These are phyloP conservation scores for Corythornis leucogaster DNA, from an alignment of 2,797 vertebrate species.

Conservation along the genomic window DNA sequence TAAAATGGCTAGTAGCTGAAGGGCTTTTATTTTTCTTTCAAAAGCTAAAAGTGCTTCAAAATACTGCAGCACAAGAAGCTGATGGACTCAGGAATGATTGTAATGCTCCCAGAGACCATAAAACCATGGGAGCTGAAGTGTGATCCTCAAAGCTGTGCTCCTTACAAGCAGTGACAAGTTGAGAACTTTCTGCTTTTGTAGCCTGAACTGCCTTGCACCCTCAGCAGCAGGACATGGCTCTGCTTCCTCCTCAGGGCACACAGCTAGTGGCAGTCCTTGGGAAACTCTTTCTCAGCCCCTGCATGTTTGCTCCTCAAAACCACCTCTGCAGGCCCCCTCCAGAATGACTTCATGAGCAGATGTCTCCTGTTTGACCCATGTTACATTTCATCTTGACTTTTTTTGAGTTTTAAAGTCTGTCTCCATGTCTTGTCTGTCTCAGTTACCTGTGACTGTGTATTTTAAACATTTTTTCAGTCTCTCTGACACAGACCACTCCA, in stretches of 20 bases:
- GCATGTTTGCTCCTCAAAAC: background rate
- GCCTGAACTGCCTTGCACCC: background rate
- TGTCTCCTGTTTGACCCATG: accelerated
- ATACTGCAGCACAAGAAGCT: background rate
- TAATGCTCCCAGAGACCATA: background rate
- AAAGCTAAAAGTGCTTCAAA: background rate
- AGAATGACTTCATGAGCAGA: background rate
- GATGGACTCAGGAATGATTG: background rate
- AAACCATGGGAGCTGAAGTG: background rate
- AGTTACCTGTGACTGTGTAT: background rate
- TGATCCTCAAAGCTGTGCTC: background rate
- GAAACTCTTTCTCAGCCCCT: background rate
- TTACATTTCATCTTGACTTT: background rate
- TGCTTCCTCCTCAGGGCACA: accelerated
- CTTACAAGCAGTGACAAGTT: background rate
- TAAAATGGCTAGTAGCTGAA: background rate
- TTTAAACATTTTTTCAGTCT: background rate
- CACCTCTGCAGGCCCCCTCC: background rate
- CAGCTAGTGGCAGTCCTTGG: background rate
- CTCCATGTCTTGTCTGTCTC: background rate
- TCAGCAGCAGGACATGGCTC: background rate
- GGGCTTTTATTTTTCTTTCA: background rate
- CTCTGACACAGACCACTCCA: background rate
- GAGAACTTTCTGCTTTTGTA: background rate
- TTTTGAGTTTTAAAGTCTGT: background rate